Conservation (phyloP, 1,140 invertebrate species). For the Conus betulinus region DNA sequence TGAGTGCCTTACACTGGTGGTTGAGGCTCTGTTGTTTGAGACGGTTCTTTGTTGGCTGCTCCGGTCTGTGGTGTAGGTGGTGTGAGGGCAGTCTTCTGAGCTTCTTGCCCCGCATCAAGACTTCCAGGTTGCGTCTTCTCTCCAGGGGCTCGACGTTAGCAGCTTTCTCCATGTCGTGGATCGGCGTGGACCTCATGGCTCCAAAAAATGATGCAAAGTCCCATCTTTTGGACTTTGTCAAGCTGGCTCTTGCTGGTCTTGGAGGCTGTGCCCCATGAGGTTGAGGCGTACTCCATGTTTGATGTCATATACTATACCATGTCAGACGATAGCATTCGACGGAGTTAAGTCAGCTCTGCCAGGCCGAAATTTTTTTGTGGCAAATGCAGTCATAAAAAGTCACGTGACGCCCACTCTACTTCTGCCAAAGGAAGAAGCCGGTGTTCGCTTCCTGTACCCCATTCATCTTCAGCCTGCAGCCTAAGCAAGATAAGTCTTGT, state of each 20-base stretch:
- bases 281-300: slow-evolving; percentile 36
- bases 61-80: slow-evolving; percentile 7
- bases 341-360: too few species aligned
- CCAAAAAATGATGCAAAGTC: slow-evolving; percentile 19
- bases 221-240: slow-evolving; percentile 37
- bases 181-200: slow-evolving; percentile 20
- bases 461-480: too few species aligned
- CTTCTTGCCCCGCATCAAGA: neutral
- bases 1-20: slow-evolving; percentile 16
- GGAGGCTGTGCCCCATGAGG: slow-evolving; percentile 34
- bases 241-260: slow-evolving; percentile 28
- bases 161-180: neutral
- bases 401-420: too few species aligned
- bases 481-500: too few species aligned
- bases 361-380: too few species aligned
- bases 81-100: neutral
- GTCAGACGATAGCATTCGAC: too few species aligned
- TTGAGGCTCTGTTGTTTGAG: slow-evolving; percentile 37
- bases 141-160: slow-evolving; percentile 10
- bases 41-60: slow-evolving; percentile 29
- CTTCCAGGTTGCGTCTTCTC: neutral
- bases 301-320: too few species aligned
- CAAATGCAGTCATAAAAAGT: too few species aligned
- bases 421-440: too few species aligned
- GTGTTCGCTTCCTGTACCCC: too few species aligned